Conservation (phyloP, 2,888 invertebrate species). For the Megalurothrips usitatus region DNA sequence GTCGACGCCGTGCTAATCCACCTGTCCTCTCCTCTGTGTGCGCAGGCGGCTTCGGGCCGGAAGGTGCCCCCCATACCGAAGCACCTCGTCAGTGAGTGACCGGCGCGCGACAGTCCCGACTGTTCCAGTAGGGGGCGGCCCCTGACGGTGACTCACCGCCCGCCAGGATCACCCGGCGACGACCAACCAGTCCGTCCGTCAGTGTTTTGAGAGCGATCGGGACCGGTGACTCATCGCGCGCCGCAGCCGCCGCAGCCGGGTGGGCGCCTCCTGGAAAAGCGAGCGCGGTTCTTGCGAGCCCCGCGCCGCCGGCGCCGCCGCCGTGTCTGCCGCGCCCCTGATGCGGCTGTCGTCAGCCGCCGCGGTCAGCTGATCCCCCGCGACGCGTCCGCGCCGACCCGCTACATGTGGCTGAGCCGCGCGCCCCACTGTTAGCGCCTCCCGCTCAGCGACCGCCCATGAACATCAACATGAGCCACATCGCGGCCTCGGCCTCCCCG, state of each 20-base stretch:
- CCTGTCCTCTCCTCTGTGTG: no score
- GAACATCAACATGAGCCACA: conserved; percentile 19
- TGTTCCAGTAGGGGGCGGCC: not conserved
- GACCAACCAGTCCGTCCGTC: no score
- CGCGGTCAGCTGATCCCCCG: not conserved
- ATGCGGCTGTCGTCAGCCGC: no score
- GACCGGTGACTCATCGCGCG: not conserved
- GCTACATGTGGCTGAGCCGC: not conserved
- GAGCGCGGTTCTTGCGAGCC: not conserved
- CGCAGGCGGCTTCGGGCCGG: no score
- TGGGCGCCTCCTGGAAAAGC: not conserved
- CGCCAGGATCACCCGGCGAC: no score
- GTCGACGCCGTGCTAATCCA: no score
- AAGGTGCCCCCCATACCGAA: no score
- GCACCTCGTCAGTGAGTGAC: no score
- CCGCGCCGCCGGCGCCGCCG: no score
- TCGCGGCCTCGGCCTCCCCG: not conserved
- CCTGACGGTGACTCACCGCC: not conserved
- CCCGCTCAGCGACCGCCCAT: not conserved
- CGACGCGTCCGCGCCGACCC: not conserved
- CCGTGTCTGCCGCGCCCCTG: no score
- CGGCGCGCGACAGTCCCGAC: no score
- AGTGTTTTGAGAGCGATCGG: not conserved
- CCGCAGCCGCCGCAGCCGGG: not conserved
- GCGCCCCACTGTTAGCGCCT: not conserved